Percentiles rank a stretch among this genome's conserved stretches.
phyloP scores from a whole-genome alignment of 2,888 invertebrate genomes.

The Drosophila robusta region DNA sequence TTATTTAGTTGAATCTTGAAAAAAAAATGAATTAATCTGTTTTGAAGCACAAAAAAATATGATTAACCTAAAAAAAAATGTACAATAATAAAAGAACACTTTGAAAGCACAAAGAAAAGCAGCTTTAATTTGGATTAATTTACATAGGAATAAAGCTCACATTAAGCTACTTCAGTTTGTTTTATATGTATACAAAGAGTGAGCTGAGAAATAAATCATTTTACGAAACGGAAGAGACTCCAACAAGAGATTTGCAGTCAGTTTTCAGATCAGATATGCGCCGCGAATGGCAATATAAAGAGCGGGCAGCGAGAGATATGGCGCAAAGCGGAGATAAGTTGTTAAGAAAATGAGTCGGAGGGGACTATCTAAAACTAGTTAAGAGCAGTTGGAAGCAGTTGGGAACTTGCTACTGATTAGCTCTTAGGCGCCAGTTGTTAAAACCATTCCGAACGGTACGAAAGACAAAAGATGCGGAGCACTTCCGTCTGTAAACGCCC shows the following conservation, averaged over 20 bases:
- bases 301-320: slow-evolving; percentile 18
- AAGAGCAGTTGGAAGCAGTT: slow-evolving; percentile 6
- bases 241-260: slow-evolving; percentile 2
- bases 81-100: background rate
- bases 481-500: slow-evolving; percentile 36
- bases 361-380: slow-evolving; percentile 1
- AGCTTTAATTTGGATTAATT: background rate
- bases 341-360: slow-evolving; percentile 7
- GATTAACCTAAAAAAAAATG: background rate
- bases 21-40: background rate
- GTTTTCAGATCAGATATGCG: slow-evolving; percentile 27
- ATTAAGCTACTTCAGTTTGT: background rate
- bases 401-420: slow-evolving; percentile 43
- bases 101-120: background rate
- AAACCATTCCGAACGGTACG: slow-evolving; percentile 15
- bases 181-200: no score
- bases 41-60: no score
- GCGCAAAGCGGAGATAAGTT: slow-evolving; percentile 7
- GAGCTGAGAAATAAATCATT: slow-evolving; percentile 1
- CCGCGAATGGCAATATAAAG: slow-evolving; percentile 42
- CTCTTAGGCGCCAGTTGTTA: slow-evolving; percentile 51
- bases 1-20: background rate
- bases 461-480: slow-evolving; percentile 31
- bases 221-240: slow-evolving; percentile 4
- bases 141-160: background rate